Conservation (phyloP, 1,140 invertebrate genomes). For the Arion vulgaris region DNA sequence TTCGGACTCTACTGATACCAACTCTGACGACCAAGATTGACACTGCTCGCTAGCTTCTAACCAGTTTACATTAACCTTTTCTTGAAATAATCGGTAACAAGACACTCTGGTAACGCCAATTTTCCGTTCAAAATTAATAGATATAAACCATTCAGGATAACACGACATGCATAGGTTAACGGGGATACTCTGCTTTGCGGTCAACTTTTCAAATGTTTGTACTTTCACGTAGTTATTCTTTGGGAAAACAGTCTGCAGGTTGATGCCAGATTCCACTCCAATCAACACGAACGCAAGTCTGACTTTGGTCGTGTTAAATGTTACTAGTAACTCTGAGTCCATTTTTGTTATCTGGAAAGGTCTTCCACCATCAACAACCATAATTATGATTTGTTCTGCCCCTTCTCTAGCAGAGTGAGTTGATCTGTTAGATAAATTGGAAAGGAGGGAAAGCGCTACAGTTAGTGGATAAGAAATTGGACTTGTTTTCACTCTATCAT, state of each 20-base stretch:
- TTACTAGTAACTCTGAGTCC: not conserved
- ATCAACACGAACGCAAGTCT: not conserved
- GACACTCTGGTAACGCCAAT: not conserved
- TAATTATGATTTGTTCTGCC: not conserved
- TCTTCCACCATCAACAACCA: not conserved
- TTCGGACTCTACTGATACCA: not conserved
- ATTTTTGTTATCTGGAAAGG: slow-evolving; percentile 12
- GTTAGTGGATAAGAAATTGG: slow-evolving; percentile 4
- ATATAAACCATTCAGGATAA: not conserved
- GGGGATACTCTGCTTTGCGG: not conserved
- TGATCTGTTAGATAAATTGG: not conserved
- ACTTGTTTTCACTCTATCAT: not conserved
- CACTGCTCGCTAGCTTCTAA: not conserved
- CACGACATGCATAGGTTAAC: not conserved
- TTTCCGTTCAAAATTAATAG: not conserved
- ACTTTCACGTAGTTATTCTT: not conserved
- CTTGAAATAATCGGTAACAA: not conserved
- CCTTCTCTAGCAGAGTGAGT: not conserved
- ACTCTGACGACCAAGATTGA: not conserved
- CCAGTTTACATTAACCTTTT: not conserved
- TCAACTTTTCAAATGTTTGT: not conserved
- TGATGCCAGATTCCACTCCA: not conserved
- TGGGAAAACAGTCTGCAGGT: not conserved
- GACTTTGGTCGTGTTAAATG: not conserved
- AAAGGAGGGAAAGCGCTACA: not conserved